Base-by-base conservation (phyloP, 1,140 invertebrate species). In the Brachionus koreanus region DNA sequence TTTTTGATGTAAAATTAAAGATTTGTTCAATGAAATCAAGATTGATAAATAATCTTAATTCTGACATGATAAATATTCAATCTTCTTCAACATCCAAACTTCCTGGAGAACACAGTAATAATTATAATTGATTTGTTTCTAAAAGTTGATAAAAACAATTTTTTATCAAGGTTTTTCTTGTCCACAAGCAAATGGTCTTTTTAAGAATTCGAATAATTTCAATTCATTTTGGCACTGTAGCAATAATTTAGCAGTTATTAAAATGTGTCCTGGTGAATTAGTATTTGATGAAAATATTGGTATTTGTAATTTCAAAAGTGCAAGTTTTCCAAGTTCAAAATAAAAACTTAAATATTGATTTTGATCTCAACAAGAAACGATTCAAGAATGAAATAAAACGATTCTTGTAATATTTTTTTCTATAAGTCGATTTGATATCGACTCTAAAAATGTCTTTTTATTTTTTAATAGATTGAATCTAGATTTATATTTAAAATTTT, bases 171-270 rank as follows among this genome's bases (percentile, higher is more conserved):
- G 9, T 37, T 69, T 69, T 37, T 6, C 19, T 0, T 69, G 65
- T 19, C 65, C 65, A 69, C 35, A 39, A 37, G 7, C 65, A 16
- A 69, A 37, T 69, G 65, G 65, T 13, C 37, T 69, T 9, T 69
- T 69, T n/a, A 37, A 69, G n/a, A 69, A 69, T 39, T 10, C 10
- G 1, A 29, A 69, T 0, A 16, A 69, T 69, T 69, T 29, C 16
- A 69, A 37, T 37, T n/a, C 65, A 69, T 69, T 69, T 37, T 69
- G 33, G 29, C 65, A 69, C 9, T 69, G 65, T 37, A 37, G 29
- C n/a, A 69, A 37, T n/a, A 37, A 37, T 69, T 33, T 37, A 39
- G 29, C 65, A 13, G 5, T 37, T 37, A 29, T 69, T 16, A 69
- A 37, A 69, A 3, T 16, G 3, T 69, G 65, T 16, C 33, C 65